Conservation (phyloP, 2,797 vertebrate species). For the Paramormyrops hopkinsi region DNA sequence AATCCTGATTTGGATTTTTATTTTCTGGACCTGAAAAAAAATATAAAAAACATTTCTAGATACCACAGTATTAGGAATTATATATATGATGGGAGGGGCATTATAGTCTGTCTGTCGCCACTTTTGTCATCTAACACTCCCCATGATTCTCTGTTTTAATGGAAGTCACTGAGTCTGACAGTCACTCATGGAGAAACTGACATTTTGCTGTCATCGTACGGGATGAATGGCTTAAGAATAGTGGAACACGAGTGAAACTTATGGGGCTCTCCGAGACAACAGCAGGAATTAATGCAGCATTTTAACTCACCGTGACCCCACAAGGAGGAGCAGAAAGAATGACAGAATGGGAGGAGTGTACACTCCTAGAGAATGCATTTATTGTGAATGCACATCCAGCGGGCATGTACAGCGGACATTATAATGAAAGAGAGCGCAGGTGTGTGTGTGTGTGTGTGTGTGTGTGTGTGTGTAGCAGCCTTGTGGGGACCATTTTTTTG, state of each 20-base stretch:
- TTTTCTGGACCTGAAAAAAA: not conserved
- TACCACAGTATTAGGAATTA: not conserved
- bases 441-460: not conserved
- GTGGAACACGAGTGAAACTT: not conserved
- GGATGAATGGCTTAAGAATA: not conserved
- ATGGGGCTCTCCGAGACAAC: not conserved
- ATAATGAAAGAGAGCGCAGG: not conserved
- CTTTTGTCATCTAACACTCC: not conserved
- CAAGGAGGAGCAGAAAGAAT: not conserved
- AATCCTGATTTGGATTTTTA: not conserved
- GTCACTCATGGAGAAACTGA: not conserved
- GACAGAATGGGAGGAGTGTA: not conserved
- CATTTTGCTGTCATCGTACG: not conserved
- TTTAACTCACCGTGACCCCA: not conserved
- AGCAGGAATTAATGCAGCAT: not conserved
- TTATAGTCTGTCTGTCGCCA: not conserved
- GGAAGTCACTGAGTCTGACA: not conserved
- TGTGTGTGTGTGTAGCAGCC: not conserved
- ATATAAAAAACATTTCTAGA: not conserved
- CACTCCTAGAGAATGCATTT: not conserved
- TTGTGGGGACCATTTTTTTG: not conserved
- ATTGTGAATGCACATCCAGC: conserved; percentile 1
- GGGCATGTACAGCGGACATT: not conserved
- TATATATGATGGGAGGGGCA: not conserved
- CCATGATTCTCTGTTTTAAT: not conserved